Percentiles rank a stretch among this genome's conserved stretches.
Evolutionary conservation across 2,888 invertebrate species (phyloP).

Genomic region (Leptinotarsa tumamoca): DNA sequence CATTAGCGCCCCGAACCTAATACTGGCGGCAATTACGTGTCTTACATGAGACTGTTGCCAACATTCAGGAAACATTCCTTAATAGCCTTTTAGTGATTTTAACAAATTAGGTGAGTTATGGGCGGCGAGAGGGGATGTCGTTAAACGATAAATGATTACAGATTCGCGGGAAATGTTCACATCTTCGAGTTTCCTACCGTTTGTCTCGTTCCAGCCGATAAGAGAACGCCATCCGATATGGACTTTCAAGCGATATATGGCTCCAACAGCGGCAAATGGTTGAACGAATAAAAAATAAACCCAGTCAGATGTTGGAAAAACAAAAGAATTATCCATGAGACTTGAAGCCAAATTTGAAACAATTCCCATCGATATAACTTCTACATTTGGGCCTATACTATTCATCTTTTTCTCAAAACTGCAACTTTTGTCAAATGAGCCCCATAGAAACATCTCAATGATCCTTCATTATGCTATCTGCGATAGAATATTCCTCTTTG

Average conservation of each 20-base stretch:
- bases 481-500: no score
- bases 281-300: no score
- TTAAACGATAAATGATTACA: slow-evolving; percentile 29
- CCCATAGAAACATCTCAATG: no score
- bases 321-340: no score
- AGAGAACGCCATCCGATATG: not conserved
- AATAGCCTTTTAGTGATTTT: slow-evolving; percentile 51
- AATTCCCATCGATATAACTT: no score
- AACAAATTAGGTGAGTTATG: slow-evolving; percentile 49
- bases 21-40: slow-evolving; percentile 42
- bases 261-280: not conserved
- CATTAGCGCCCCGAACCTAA: slow-evolving; percentile 34
- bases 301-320: no score
- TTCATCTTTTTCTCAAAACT: no score
- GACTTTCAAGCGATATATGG: no score
- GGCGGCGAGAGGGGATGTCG: slow-evolving; percentile 5
- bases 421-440: no score
- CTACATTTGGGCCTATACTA: no score
- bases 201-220: not conserved
- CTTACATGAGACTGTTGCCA: slow-evolving; percentile 42
- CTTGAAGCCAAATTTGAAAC: no score
- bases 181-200: slow-evolving; percentile 4
- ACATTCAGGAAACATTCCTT: slow-evolving; percentile 46
- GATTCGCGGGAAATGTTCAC: slow-evolving; percentile 13
- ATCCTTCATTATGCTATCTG: no score